Evolutionary conservation across 2,888 invertebrate species (phyloP).

Genomic region (Parapristionchus giblindavisi): DNA sequence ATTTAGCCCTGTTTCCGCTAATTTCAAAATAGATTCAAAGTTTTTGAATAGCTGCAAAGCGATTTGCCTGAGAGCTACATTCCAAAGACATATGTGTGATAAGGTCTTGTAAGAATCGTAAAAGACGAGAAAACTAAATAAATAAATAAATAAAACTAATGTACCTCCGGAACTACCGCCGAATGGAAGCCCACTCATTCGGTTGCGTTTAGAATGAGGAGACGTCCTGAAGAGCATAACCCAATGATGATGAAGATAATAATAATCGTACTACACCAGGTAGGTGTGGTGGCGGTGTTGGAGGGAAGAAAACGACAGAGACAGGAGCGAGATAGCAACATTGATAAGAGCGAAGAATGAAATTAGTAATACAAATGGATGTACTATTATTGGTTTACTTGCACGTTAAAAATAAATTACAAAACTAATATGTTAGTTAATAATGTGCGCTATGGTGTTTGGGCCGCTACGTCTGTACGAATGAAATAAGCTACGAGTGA

Average conservation of each 20-base stretch:
- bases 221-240: constrained; percentile 18
- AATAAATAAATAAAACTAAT: background rate
- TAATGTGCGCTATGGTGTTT: no score
- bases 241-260: constrained; percentile 8
- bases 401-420: no score
- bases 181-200: constrained; percentile 31
- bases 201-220: background rate
- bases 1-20: no score
- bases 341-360: background rate
- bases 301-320: background rate
- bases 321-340: constrained; percentile 4
- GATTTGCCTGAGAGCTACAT: no score
- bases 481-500: no score
- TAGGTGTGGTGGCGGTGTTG: background rate
- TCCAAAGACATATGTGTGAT: background rate
- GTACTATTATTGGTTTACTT: no score
- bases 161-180: constrained; percentile 9
- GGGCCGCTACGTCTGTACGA: no score
- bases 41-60: no score
- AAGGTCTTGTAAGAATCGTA: background rate
- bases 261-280: background rate
- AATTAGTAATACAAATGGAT: no score
- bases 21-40: no score
- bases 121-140: background rate
- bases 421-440: no score